phyloP scores from a whole-genome alignment of 1,140 invertebrate genomes.

The Scylla paramamosain region DNA sequence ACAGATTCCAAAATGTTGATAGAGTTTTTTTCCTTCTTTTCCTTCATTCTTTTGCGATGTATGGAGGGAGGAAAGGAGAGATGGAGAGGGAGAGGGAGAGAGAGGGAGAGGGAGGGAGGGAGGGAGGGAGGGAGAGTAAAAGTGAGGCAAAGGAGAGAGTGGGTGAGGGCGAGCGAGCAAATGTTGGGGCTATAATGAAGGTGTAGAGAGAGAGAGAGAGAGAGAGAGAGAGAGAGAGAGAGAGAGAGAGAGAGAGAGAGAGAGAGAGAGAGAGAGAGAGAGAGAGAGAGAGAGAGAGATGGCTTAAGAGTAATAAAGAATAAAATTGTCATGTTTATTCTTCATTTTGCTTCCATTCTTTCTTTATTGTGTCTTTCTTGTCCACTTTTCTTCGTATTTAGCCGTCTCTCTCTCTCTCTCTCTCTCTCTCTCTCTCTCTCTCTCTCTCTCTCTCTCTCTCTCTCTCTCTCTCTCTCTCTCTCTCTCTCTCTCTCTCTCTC shows the following conservation, averaged over 20 bases:
- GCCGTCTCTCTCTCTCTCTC: not conserved
- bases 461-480: not conserved
- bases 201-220: not conserved
- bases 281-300: not conserved
- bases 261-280: not conserved
- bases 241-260: not conserved
- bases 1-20: too few relatives aligned
- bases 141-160: not conserved
- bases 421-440: not conserved
- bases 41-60: not conserved
- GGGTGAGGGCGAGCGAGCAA: not conserved
- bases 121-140: constrained; percentile 15
- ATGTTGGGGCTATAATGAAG: not conserved
- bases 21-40: too few relatives aligned
- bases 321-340: not conserved
- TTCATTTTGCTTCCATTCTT: not conserved
- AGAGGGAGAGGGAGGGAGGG: not conserved
- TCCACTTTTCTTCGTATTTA: not conserved
- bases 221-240: not conserved
- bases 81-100: not conserved
- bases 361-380: not conserved
- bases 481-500: not conserved
- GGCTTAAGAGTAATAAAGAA: not conserved
- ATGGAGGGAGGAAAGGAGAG: not conserved
- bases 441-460: not conserved